Evolutionary conservation across 2,113 vertebrate genomes (phyloP), one percentile per base, ranked within the genome.

Genomic region (Indicator maculatus): DNA sequence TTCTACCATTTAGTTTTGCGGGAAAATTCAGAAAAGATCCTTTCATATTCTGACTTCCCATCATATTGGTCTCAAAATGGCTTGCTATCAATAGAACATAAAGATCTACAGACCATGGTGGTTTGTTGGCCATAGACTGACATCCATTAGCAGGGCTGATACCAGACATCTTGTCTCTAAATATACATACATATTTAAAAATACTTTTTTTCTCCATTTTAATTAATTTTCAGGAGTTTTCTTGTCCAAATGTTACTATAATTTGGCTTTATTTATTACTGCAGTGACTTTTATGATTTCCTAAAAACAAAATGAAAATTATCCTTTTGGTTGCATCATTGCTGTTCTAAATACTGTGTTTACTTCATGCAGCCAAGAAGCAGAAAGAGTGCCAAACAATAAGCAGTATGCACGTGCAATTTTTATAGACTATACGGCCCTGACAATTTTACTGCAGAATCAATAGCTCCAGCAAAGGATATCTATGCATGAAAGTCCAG

Each of bases 341-440:
- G 16, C 2, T 71, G 2, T 41, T 76, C 18, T 47, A 31, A 33
- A 56, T 65, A 8, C 3, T 90, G 8, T 6, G 4, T 74, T 56
- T 74, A 28, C 21, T 69, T 69, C 14, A 1, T 2, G 33, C 14
- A 85, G 4, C 10, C 44, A 64, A 74, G 38, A 23, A 83, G 24
- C 8, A 56, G 56, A 86, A 78, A 64, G 26, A 73, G 14, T 13
- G 8, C 5, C 7, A 19, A 65, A 52, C 1, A 6, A 11, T 11
- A 60, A 58, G 15, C 52, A 84, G 12, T 24, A 77, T 3, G 39
- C 9, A 26, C 6, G 33, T 12, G 2, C 9, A 74, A 12, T 15
- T 2, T 1, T 50, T 2, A 30, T 30, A 17, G 31, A 33, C 10
- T 36, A n/a, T 26, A 47, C 6, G 2, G 4, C 2, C 27, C 23